phyloP scores from a whole-genome alignment of 1,140 invertebrate species.

The Drosophila rhopaloa region DNA sequence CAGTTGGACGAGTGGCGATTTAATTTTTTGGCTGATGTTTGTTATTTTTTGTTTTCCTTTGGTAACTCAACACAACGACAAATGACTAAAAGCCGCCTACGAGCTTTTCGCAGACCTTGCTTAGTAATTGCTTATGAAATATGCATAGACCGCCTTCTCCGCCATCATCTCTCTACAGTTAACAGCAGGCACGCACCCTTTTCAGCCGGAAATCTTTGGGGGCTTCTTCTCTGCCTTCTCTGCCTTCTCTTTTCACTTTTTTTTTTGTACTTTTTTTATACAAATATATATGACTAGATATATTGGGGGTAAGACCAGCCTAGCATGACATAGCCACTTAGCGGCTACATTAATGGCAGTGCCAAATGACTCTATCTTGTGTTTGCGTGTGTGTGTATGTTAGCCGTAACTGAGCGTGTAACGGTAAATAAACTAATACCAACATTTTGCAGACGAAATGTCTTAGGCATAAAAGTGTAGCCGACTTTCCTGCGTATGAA shows the following conservation, averaged over 20 bases:
- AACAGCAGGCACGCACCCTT: slow-evolving; percentile 61
- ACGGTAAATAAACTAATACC: slow-evolving; percentile 80
- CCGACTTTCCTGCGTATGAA: slow-evolving; percentile 72
- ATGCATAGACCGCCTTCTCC: slow-evolving; percentile 59
- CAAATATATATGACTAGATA: not conserved
- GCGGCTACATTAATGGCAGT: slow-evolving; percentile 81
- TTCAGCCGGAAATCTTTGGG: slow-evolving; percentile 60
- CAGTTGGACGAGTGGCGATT: slow-evolving; percentile 35
- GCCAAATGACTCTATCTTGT: slow-evolving; percentile 65
- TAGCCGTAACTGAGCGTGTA: slow-evolving; percentile 74
- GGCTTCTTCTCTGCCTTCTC: slow-evolving; percentile 9
- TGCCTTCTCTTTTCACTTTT: slow-evolving; percentile 47
- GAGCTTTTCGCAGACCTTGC: slow-evolving; percentile 34
- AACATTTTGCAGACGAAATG: slow-evolving; percentile 53
- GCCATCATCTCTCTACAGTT: not conserved
- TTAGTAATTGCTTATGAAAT: slow-evolving; percentile 83
- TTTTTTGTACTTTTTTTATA: slow-evolving; percentile 5
- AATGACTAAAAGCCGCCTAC: slow-evolving; percentile 61
- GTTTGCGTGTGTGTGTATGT: not conserved
- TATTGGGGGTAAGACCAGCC: slow-evolving; percentile 59
- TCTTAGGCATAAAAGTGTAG: slow-evolving; percentile 59
- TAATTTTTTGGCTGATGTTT: slow-evolving; percentile 28
- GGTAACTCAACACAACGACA: slow-evolving; percentile 56
- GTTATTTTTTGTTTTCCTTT: slow-evolving; percentile 24
- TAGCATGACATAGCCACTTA: slow-evolving; percentile 82